Evolutionary conservation across 1,140 invertebrate genomes (phyloP).

Genomic region (Drosophila littoralis): DNA sequence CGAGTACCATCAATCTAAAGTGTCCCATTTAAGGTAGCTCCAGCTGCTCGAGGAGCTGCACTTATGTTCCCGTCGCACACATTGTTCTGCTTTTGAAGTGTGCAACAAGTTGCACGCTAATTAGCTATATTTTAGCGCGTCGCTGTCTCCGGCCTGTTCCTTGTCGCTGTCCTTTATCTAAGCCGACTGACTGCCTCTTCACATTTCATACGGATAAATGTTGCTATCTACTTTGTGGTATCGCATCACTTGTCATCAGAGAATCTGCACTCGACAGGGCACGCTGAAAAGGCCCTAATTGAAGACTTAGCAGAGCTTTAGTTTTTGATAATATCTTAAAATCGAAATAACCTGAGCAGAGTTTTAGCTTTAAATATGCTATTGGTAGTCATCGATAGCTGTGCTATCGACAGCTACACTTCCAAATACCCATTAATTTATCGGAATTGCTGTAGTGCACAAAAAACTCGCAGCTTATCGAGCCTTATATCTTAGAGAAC

Average conservation of each 20-base stretch:
- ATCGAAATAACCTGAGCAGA: background rate
- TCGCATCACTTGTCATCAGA: background rate
- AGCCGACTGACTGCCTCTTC: background rate
- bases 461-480: no score
- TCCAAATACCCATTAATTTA: background rate
- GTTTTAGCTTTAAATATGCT: background rate
- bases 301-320: background rate
- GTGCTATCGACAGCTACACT: background rate
- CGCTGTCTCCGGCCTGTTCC: background rate
- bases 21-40: background rate
- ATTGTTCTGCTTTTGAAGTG: constrained; percentile 41
- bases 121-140: constrained; percentile 2
- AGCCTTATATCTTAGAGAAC: no score
- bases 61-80: background rate
- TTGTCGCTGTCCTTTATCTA: background rate
- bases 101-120: constrained; percentile 62
- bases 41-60: background rate
- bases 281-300: background rate
- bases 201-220: background rate
- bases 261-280: background rate
- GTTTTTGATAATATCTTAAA: background rate
- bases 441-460: background rate
- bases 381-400: background rate
- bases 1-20: constrained; percentile 3
- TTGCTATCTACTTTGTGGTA: background rate